phyloP scores from a whole-genome alignment of 2,888 invertebrate species.

The Teleiodes luculella region DNA sequence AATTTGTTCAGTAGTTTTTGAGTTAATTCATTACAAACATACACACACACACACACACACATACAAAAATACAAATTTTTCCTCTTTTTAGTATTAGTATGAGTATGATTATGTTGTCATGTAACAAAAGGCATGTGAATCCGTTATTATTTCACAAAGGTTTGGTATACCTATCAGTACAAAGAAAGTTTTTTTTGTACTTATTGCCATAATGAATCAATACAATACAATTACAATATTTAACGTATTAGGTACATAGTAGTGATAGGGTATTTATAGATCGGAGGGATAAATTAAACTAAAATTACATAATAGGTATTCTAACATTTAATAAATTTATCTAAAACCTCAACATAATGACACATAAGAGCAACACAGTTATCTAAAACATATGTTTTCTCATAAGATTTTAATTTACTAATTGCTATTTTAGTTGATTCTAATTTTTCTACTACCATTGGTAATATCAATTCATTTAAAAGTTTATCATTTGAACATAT shows the following conservation, averaged over 20 bases:
- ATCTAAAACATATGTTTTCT: slow-evolving; percentile 51
- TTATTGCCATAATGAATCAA: not conserved
- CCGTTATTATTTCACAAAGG: too few relatives aligned
- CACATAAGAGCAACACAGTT: slow-evolving; percentile 69
- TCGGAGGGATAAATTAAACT: not conserved
- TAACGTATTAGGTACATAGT: too few relatives aligned
- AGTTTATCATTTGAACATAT: slow-evolving; percentile 58
- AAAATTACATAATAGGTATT: slow-evolving; percentile 17
- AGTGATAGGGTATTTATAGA: too few relatives aligned
- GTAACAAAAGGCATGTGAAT: too few relatives aligned
- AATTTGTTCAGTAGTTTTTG: too few relatives aligned
- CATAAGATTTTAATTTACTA: slow-evolving; percentile 43
- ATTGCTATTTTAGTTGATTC: slow-evolving; percentile 47
- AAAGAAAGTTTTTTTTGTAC: too few relatives aligned
- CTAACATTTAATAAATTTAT: slow-evolving; percentile 75
- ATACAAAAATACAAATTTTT: too few relatives aligned
- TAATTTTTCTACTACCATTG: slow-evolving; percentile 55
- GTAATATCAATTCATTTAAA: slow-evolving; percentile 57
- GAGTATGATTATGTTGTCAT: too few relatives aligned
- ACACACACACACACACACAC: too few relatives aligned
- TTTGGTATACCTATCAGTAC: too few relatives aligned
- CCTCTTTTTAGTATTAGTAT: too few relatives aligned
- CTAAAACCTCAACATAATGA: slow-evolving; percentile 69
- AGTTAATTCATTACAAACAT: too few relatives aligned
- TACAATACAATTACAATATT: not conserved